Evolutionary conservation across 1,140 invertebrate genomes (phyloP), one percentile per base, ranked within the genome.

Genomic region (Nomia melanderi): DNA sequence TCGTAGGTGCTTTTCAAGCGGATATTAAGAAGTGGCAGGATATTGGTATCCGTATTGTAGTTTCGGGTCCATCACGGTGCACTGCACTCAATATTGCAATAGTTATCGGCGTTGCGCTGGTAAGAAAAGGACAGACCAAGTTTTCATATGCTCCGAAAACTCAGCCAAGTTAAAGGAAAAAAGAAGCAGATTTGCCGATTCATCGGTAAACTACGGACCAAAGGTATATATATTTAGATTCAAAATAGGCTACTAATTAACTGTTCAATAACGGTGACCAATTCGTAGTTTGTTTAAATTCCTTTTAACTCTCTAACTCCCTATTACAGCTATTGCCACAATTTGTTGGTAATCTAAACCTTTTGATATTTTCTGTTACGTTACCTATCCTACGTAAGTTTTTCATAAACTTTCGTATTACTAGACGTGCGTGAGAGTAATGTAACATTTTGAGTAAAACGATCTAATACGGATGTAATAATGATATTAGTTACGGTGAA

Each of bases 41-140:
- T 83, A 82, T 82, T 74, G 81, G 76, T 83, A 79, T 83, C 73
- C 63, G 63, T 62, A 63, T 83, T 83, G 65, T 72, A 69, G 29
- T 76, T 59, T 70, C 63, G 20, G 50, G 39, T 60, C 23, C 67
- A 25, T 50, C 56, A 33, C 53, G 77, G 41, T 17, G 47, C 76
- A 60, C 44, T 75, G 70, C 81, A 56, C 83, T 80, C 60, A 50
- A 56, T 59, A 62, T 75, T 12, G 65, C 60, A 47, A 47, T n/a
- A 50, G 57, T 54, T 67, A 39, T 23, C 27, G 56, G 59, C 11
- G 65, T 44, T 27, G 56, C 64, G 54, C 54, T 25, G 25, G 25
- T 31, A 63, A 36, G 54, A 56, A 66, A 62, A 63, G 29, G 69
- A 25, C 23, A 36, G 66, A 23, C 8, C 20, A 53, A 31, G 77